Evolutionary conservation across 2,113 vertebrate genomes (phyloP), one percentile per base, ranked within the genome.

Genomic region (Paramormyrops kingsleyae): DNA sequence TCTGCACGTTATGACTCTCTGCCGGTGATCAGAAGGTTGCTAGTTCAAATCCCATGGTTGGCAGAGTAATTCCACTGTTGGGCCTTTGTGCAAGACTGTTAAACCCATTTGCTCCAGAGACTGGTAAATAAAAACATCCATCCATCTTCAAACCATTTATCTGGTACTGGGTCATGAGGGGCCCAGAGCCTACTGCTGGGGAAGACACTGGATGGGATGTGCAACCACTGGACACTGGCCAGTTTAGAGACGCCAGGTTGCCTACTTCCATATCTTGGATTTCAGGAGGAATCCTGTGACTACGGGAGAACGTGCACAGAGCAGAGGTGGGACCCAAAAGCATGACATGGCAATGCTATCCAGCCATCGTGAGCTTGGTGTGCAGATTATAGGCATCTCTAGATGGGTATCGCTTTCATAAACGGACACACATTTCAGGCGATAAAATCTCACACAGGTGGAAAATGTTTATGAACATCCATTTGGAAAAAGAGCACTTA

Each of bases 401-500:
- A 6, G 70, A 8, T 35, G 13, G 12, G 74, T 8, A 17, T 35
- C 74, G 42, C 35, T 19, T 42, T 80, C 74, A 17, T 39, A 42
- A 80, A 42, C 6, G 74, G 13, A 80, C 74, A 19, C 74, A 80
- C 74, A 42, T 19, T 42, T 19, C 35, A 80, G 35, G 13, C 15
- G 17, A 19, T 80, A 19, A 80, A 80, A 80, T 80, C 74, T 8
- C 17, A 80, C 74, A 42, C 35, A 80, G 74, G 74, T 80, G 74
- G 74, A 80, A 80, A 80, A 80, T 80, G 74, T 80, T 80, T 42
- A 80, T 42, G 35, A 80, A 80, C 35, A 80, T 80, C 50, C n/a
- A 87, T 53, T 53, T 53, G 47, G 27, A 86, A 86, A 87, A 52
- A 53, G 47, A 39, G 49, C 35, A 80, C 35, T 42, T 42, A 44